Evolutionary conservation across 2,113 vertebrate species (phyloP), one percentile per base, ranked within the genome.

Genomic region (Montifringilla adamsi): DNA sequence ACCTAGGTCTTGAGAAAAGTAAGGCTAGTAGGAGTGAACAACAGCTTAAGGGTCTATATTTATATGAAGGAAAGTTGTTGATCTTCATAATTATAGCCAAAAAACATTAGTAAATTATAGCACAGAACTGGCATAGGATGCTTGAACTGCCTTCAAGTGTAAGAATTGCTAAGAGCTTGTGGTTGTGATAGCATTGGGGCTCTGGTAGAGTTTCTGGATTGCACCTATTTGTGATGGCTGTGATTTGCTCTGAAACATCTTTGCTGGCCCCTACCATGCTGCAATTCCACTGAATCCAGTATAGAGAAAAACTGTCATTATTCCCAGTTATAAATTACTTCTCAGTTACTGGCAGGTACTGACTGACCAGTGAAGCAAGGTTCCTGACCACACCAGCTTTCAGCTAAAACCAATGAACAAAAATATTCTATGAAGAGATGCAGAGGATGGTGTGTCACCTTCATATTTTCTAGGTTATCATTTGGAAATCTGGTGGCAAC

Each of bases 181-280:
- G 6, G 41, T 13, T 39, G n/a, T 6, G 7, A 49, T 7, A 33
- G 7, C 3, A 5, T 0, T 28, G 31, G 22, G 46, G 10, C 17
- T 39, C 35, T 70, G 28, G 10, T 6, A 31, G 63, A 49, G 52
- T 52, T 93, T 82, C 26, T 5, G 1, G 8, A 24, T 33, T 6
- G 9, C 0, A 1, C 41, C 30, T 66, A 1, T 28, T 72, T 77
- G 46, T 49, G 13, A 44, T 30, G 6, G 49, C 43, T 72, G 2
- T 44, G 55, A 62, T 49, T 82, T 37, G 22, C 28, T 68, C 49
- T 81, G 64, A 46, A 46, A 26, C 12, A 33, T 33, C 31, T 76
- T 62, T 50, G 14, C 43, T 85, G 58, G 33, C 17, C 6, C 4
- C 30, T 52, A 21, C 28, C 31, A 41, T 30, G 33, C 20, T 73